phyloP scores from a whole-genome alignment of 2,113 vertebrate genomes.

The Scophthalmus maximus region DNA sequence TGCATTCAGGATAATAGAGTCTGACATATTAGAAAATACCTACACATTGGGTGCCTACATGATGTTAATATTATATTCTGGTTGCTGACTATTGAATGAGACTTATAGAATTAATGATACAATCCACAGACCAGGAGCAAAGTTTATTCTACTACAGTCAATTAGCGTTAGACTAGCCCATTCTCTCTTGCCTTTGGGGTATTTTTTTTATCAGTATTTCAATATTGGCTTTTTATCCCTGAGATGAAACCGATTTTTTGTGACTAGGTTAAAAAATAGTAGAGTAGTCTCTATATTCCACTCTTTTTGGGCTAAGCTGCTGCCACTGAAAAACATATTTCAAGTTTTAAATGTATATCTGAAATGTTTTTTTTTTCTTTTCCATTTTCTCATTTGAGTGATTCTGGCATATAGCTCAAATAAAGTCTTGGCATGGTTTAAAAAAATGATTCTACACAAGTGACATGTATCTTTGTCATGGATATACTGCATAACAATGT shows the following conservation, averaged over 20 bases:
- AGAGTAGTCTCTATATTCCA: constrained; percentile 12
- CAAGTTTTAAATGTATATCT: constrained; percentile 25
- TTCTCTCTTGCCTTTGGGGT: constrained; percentile 19
- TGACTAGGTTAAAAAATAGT: constrained; percentile 33
- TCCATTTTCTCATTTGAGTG: constrained; percentile 26
- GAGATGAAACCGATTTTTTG: constrained; percentile 21
- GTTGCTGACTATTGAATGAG: not conserved
- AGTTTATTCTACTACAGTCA: constrained; percentile 30
- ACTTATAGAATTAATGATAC: constrained; percentile 8
- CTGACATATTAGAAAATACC: not conserved
- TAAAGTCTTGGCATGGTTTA: constrained; percentile 33
- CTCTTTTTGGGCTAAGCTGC: constrained; percentile 23
- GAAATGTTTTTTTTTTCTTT: constrained; percentile 29
- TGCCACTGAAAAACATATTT: constrained; percentile 17
- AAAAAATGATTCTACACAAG: constrained; percentile 17
- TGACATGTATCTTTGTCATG: constrained; percentile 35
- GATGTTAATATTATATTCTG: not conserved
- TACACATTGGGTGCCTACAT: not conserved
- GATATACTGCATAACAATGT: constrained; percentile 34
- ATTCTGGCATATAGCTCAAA: constrained; percentile 23
- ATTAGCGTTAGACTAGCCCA: constrained; percentile 24
- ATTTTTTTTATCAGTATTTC: constrained; percentile 46
- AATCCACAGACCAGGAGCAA: constrained; percentile 1
- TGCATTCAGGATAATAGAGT: not conserved
- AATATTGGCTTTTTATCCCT: constrained; percentile 51